Evolutionary conservation across 2,888 invertebrate genomes (phyloP).

Genomic region (Phyto melanocephala): DNA sequence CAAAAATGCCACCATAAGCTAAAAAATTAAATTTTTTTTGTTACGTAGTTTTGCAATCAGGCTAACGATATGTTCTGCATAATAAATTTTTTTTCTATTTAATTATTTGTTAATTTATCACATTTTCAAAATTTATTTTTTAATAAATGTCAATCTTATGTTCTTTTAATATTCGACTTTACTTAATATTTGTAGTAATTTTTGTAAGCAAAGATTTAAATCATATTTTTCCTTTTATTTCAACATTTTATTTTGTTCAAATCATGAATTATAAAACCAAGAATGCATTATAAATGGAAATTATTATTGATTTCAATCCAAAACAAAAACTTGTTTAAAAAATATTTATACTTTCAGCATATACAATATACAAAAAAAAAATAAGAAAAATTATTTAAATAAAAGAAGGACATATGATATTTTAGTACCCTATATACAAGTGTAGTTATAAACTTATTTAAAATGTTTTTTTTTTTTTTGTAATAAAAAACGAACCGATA

Average conservation of each 20-base stretch:
- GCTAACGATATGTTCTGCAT: too few species aligned
- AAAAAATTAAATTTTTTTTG: too few species aligned
- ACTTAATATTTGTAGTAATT: conserved; percentile 17
- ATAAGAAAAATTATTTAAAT: conserved; percentile 16
- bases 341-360: conserved; percentile 30
- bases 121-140: too few species aligned
- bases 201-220: conserved; percentile 39
- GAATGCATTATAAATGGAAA: neutral
- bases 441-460: neutral
- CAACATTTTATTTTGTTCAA: conserved; percentile 44
- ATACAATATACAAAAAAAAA: conserved; percentile 42
- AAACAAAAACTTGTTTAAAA: conserved; percentile 27
- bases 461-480: neutral
- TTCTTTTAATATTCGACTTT: too few species aligned
- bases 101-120: too few species aligned
- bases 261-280: conserved; percentile 25
- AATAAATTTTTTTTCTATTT: too few species aligned
- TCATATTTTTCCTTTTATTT: conserved; percentile 21
- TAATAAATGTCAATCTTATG: too few species aligned
- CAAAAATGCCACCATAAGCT: too few species aligned
- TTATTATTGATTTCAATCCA: conserved; percentile 35
- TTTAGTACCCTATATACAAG: neutral
- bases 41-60: too few species aligned
- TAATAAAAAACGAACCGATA: too few species aligned
- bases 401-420: conserved; percentile 47